These are phyloP conservation scores for Zophobas atratus DNA, from an alignment of 1,140 invertebrate species.

Conservation along the genomic window DNA sequence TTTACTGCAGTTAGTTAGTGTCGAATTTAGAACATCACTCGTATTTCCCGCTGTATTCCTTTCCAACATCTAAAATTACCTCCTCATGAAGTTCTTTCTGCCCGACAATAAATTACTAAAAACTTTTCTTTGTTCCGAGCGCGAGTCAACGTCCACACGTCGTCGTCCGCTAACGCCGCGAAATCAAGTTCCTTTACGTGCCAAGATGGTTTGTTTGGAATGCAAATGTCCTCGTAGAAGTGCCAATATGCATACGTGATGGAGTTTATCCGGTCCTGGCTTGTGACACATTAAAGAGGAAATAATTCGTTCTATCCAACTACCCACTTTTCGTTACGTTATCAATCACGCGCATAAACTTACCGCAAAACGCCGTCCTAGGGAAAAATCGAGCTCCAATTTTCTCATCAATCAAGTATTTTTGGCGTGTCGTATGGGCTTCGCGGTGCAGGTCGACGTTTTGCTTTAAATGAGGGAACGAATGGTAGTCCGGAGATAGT, in stretches of 20 bases:
- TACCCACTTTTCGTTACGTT: conserved; percentile 5
- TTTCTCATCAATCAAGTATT: conserved; percentile 10
- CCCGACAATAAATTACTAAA: neutral
- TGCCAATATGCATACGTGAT: conserved; percentile 30
- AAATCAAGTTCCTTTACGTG: conserved; percentile 7
- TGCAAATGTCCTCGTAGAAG: conserved; percentile 32
- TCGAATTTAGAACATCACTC: conserved; percentile 17
- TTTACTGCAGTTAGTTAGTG: conserved; percentile 17
- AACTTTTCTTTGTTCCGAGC: neutral
- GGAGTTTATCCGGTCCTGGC: conserved; percentile 26
- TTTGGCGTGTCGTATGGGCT: neutral
- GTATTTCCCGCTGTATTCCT: too few relatives aligned
- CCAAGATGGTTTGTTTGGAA: conserved; percentile 11
- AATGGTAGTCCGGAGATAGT: neutral
- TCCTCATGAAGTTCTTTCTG: too few relatives aligned
- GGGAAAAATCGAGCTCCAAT: neutral
- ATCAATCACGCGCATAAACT: conserved; percentile 15
- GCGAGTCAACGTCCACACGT: neutral
- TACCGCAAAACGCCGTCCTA: neutral
- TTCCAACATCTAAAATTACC: too few relatives aligned
- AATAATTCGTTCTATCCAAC: conserved; percentile 3
- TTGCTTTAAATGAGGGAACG: neutral
- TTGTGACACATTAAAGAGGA: conserved; percentile 19
- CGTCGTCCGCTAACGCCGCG: neutral
- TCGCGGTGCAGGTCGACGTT: conserved; percentile 2